These are phyloP conservation scores for Drosophila sturtevanti DNA, from an alignment of 1,140 invertebrate species.

Conservation along the genomic window DNA sequence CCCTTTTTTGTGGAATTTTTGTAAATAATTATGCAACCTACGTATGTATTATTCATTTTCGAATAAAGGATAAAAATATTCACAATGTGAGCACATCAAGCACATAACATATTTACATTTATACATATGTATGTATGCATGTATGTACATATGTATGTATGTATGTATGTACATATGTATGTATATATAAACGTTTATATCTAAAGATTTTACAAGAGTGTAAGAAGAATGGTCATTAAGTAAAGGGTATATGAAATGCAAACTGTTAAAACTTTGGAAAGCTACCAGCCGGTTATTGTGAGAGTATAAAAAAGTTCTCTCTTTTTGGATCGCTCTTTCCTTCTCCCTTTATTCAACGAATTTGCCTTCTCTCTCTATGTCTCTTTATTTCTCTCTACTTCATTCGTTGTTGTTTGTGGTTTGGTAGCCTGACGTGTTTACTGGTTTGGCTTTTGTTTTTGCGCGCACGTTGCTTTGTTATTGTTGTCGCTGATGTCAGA, in stretches of 20 bases:
- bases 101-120: too few species aligned
- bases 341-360: background rate
- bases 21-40: too few species aligned
- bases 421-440: slow-evolving; percentile 53
- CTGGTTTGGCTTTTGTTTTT: slow-evolving; percentile 48
- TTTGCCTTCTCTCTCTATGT: background rate
- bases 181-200: too few species aligned
- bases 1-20: too few species aligned
- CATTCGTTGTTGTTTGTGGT: background rate
- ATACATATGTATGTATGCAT: too few species aligned
- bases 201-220: too few species aligned
- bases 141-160: too few species aligned
- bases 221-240: background rate
- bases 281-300: background rate
- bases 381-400: background rate
- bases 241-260: background rate
- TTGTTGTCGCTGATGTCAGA: slow-evolving; percentile 62
- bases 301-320: slow-evolving; percentile 3
- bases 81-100: too few species aligned
- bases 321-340: background rate
- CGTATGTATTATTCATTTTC: too few species aligned
- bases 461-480: slow-evolving; percentile 57
- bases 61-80: too few species aligned
- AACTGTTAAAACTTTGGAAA: background rate
- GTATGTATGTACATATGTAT: too few species aligned